These are phyloP conservation scores for Calameuta filiformis DNA, from an alignment of 2,888 invertebrate genomes.

Conservation along the genomic window DNA sequence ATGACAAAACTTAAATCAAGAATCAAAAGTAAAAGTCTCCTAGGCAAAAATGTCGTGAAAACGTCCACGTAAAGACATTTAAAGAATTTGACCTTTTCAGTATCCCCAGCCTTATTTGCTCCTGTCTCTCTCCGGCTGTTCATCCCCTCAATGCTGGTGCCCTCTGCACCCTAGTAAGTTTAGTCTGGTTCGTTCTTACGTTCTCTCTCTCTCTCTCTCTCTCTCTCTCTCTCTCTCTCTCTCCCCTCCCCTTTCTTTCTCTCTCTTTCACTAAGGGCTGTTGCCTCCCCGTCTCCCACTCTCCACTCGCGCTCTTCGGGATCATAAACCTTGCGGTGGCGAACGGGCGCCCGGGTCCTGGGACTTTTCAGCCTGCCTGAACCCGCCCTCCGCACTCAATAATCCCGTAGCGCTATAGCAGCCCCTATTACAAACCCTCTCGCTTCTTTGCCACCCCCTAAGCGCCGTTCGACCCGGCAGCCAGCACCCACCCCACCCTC, in stretches of 20 bases:
- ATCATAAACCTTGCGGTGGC: conserved; percentile 58
- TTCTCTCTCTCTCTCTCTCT: conserved; percentile 4
- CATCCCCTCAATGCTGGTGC: neutral
- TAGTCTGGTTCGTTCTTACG: conserved; percentile 23
- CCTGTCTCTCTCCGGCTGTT: neutral
- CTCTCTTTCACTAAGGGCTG: neutral
- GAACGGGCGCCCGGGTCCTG: conserved; percentile 53
- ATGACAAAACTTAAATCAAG: neutral
- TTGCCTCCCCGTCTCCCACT: neutral
- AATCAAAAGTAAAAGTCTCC: neutral
- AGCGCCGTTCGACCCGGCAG: neutral
- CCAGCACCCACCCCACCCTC: neutral
- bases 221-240: too few relatives aligned
- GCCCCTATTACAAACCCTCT: conserved; percentile 49
- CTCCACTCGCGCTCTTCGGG: conserved; percentile 32
- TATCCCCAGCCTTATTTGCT: neutral
- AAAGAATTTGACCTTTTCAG: conserved; percentile 1
- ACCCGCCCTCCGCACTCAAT: conserved; percentile 53
- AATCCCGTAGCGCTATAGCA: conserved; percentile 53
- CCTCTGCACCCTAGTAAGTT: conserved; percentile 21
- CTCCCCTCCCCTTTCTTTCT: too few relatives aligned
- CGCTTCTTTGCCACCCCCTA: conserved; percentile 10
- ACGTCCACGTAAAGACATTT: neutral
- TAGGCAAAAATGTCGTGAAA: neutral
- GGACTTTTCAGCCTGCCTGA: conserved; percentile 57